phyloP scores from a whole-genome alignment of 92 coral and sea anemone genomes.

The Plumapathes pennacea region DNA sequence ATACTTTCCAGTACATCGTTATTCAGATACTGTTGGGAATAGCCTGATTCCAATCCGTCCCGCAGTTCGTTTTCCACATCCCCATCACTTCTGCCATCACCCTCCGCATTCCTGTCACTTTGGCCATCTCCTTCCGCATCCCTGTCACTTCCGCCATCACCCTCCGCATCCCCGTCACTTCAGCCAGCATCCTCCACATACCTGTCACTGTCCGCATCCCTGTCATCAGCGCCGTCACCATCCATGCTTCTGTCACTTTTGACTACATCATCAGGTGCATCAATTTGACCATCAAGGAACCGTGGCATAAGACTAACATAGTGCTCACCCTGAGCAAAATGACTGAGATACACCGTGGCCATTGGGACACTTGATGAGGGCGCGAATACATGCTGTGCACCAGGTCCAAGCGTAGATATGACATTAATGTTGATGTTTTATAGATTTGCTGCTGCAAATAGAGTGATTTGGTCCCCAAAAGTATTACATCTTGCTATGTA shows the following conservation, averaged over 20 bases:
- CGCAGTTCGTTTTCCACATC: not conserved
- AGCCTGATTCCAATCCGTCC: not conserved
- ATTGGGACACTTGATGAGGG: slow-evolving; percentile 5
- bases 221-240: not conserved
- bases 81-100: slow-evolving; percentile 1
- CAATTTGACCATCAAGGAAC: not conserved
- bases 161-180: slow-evolving; percentile 6
- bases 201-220: slow-evolving; percentile 1
- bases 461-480: slow-evolving; percentile 47
- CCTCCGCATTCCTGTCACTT: not conserved
- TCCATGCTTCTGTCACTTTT: slow-evolving; percentile 1
- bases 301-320: slow-evolving; percentile 20
- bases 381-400: slow-evolving; percentile 6
- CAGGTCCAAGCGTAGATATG: slow-evolving; percentile 40
- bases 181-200: slow-evolving; percentile 11
- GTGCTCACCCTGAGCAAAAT: slow-evolving; percentile 36
- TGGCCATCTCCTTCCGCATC: slow-evolving; percentile 4
- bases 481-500: slow-evolving; percentile 10
- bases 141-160: slow-evolving; percentile 9
- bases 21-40: slow-evolving; percentile 19
- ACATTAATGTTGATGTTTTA: slow-evolving; percentile 20
- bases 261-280: slow-evolving; percentile 2
- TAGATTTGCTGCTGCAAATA: slow-evolving; percentile 47
- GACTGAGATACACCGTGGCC: slow-evolving; percentile 10
- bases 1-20: slow-evolving; percentile 40